Evolutionary conservation across 2,113 vertebrate genomes (phyloP).

Genomic region (Megaceryle torquata): DNA sequence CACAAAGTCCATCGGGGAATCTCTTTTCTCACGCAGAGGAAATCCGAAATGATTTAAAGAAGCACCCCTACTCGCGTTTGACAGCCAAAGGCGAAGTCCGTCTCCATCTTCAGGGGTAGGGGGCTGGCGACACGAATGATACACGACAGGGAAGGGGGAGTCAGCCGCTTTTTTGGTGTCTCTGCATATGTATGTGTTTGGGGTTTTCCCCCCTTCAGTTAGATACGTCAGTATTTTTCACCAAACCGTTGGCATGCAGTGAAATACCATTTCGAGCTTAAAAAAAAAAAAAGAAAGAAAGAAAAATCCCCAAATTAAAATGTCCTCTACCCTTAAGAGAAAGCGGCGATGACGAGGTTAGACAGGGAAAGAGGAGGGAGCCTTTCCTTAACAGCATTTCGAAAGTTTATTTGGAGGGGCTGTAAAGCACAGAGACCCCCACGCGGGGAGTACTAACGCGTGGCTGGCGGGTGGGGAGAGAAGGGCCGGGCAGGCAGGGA

Average conservation of each 20-base stretch:
- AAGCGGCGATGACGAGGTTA: not conserved
- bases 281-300: slow-evolving; percentile 21
- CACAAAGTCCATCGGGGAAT: not conserved
- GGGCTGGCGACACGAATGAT: not conserved
- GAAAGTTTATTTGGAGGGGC: not conserved
- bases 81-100: slow-evolving; percentile 8
- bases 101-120: not conserved
- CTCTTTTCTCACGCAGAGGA: not conserved
- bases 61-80: not conserved
- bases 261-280: slow-evolving; percentile 57
- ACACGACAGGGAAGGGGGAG: not conserved
- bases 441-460: not conserved
- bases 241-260: slow-evolving; percentile 42
- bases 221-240: not conserved
- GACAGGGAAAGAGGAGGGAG: not conserved
- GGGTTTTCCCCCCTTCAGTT: not conserved
- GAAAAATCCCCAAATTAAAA: slow-evolving; percentile 29
- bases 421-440: not conserved
- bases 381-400: not conserved
- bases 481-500: too few relatives aligned
- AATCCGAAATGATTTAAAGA: not conserved
- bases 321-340: not conserved
- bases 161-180: not conserved
- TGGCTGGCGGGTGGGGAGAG: not conserved
- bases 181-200: not conserved